These are phyloP conservation scores for Arge pagana DNA, from an alignment of 2,888 invertebrate species.

Conservation along the genomic window DNA sequence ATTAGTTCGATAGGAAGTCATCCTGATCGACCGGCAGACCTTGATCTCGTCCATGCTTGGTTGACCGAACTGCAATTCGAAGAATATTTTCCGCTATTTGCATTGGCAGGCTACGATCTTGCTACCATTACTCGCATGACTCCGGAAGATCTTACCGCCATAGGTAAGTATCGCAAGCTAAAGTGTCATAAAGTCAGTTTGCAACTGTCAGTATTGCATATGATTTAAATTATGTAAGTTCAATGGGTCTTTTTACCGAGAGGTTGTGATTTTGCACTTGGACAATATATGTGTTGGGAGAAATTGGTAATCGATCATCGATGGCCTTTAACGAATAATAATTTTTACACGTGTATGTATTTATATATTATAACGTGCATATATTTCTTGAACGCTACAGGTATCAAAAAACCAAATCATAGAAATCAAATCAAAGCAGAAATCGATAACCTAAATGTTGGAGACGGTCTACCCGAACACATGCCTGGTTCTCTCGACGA, in stretches of 20 bases:
- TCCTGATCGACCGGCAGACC: constrained; percentile 65
- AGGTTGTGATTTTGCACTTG: too few relatives aligned
- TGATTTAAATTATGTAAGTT: too few relatives aligned
- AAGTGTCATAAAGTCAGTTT: too few relatives aligned
- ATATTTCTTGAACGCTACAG: constrained; percentile 35
- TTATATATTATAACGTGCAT: too few relatives aligned
- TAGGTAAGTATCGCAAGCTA: too few relatives aligned
- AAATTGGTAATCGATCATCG: too few relatives aligned
- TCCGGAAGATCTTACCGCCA: constrained; percentile 89
- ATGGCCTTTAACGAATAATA: too few relatives aligned
- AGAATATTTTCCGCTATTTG: constrained; percentile 91
- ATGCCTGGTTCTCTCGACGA: constrained; percentile 93
- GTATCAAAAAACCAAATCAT: constrained; percentile 95
- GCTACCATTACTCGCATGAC: constrained; percentile 99
- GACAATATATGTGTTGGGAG: too few relatives aligned
- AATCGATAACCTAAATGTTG: constrained; percentile 91
- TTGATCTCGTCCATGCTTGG: constrained; percentile 94
- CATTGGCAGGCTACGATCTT: constrained; percentile 95
- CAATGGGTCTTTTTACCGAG: too few relatives aligned
- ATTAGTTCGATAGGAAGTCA: constrained; percentile 65
- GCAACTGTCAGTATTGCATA: too few relatives aligned
- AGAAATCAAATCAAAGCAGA: constrained; percentile 95
- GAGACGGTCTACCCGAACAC: constrained; percentile 93
- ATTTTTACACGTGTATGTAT: too few relatives aligned
- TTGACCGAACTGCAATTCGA: constrained; percentile 91